phyloP scores from a whole-genome alignment of 2,888 invertebrate genomes.

The Mermis nigrescens region DNA sequence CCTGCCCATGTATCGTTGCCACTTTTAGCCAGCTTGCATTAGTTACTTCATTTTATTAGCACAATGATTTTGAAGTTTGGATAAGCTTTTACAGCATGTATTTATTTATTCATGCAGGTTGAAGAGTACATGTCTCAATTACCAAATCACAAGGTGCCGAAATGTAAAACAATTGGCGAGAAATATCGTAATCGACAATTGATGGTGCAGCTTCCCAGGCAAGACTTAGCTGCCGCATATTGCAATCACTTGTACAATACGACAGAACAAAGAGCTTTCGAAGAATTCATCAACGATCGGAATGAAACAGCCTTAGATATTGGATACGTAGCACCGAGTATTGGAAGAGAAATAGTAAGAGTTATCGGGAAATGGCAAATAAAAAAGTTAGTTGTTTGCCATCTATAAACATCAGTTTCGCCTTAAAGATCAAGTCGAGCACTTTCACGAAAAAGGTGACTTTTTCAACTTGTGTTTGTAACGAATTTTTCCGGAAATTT shows the following conservation, averaged over 20 bases:
- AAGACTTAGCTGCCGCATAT: conserved; percentile 71
- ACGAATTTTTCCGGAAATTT: too few species aligned
- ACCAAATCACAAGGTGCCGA: conserved; percentile 58
- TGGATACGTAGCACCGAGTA: conserved; percentile 43
- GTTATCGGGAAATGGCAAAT: background rate
- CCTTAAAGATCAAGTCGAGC: too few species aligned
- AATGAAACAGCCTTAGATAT: conserved; percentile 90
- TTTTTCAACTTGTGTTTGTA: too few species aligned
- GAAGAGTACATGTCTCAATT: conserved; percentile 78
- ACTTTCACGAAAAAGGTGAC: too few species aligned
- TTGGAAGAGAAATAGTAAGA: conserved; percentile 32
- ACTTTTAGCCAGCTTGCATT: too few species aligned
- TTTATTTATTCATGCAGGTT: conserved; percentile 46
- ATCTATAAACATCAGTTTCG: too few species aligned
- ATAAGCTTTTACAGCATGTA: too few species aligned
- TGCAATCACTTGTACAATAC: conserved; percentile 61
- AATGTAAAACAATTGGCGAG: conserved; percentile 51
- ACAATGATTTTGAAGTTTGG: too few species aligned
- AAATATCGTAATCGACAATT: conserved; percentile 59
- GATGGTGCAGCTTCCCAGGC: conserved; percentile 64
- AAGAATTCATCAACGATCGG: conserved; percentile 77
- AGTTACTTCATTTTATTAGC: too few species aligned
- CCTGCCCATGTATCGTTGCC: too few species aligned
- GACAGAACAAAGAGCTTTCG: conserved; percentile 43
- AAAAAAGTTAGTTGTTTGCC: too few species aligned